Conservation (phyloP, 64 coral and sea anemone species). For the Anthopleura sola region DNA sequence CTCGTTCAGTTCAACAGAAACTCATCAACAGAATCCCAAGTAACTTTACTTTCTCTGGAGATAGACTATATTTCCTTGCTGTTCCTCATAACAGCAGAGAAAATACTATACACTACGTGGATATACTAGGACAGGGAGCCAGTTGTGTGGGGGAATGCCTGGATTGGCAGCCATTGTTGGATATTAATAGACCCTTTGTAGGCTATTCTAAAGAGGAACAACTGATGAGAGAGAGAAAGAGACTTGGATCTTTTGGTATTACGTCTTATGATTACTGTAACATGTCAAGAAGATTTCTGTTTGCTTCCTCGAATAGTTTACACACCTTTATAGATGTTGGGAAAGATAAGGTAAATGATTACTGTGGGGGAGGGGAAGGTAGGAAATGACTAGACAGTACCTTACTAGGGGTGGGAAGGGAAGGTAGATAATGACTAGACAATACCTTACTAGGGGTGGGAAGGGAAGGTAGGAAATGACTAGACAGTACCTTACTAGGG, state of each 20-base stretch:
- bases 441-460: too few species aligned
- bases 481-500: too few species aligned
- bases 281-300: slow-evolving; percentile 74
- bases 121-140: slow-evolving; percentile 34
- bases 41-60: slow-evolving; percentile 87
- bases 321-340: slow-evolving; percentile 46
- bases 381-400: too few species aligned
- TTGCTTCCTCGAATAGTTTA: slow-evolving; percentile 82
- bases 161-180: slow-evolving; percentile 66
- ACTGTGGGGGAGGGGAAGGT: neutral
- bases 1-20: slow-evolving; percentile 56
- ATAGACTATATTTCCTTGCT: slow-evolving; percentile 88
- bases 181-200: slow-evolving; percentile 73
- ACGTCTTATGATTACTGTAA: slow-evolving; percentile 94
- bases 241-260: slow-evolving; percentile 90
- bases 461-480: neutral
- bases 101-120: slow-evolving; percentile 91
- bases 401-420: too few species aligned
- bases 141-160: slow-evolving; percentile 6
- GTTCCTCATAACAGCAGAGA: slow-evolving; percentile 83
- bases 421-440: too few species aligned
- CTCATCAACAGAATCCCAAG: slow-evolving; percentile 87
- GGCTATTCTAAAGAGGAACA: slow-evolving; percentile 95
- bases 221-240: slow-evolving; percentile 83
- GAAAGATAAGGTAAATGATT: neutral